Evolutionary conservation across 2,797 vertebrate species (phyloP), one percentile per base, ranked within the genome.

Genomic region (Vespertilio murinus): DNA sequence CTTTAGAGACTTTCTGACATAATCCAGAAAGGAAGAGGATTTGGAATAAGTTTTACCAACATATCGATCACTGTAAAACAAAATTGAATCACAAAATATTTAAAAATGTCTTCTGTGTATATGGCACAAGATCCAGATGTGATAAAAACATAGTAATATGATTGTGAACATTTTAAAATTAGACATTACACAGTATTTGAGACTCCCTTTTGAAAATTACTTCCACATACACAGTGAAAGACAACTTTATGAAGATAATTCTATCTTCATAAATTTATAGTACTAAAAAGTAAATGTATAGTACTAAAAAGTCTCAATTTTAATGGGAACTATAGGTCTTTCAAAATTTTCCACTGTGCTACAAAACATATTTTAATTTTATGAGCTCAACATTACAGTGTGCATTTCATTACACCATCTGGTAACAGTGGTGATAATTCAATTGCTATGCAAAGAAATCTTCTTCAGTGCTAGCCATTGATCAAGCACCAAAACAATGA

Each of bases 31-130:
- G 5, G 99, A 99, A 47, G 98, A 98, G 3, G 99, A 98, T 94
- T 99, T 99, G 96, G 99, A 99, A 97, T 99, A 99, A 81, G 99
- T 98, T 88, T 99, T 99, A 52, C 99, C 99, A 90, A 99, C 99
- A 61, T 99, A 98, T 86, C 97, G 98, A 95, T 99, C 98, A 91
- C 98, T 98, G 97, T 45, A 98, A 97, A 80, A 98, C n/a, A 98
- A 95, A 97, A 88, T 35, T 28, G 20, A 95, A n/a, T 86, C 47
- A 33, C 40, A 5, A 88, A 77, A 88, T 95, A 79, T 22, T 49
- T 93, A 79, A 0, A 94, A 40, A 87, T 85, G 91, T 59, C 73
- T 56, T 91, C 54, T 88, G 35, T 47, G 20, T 30, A 93, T 28
- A 54, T 1, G 10, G 16, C 3, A 94, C 3, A 89, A 91, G 70